A percentile compares a stretch with the other conserved stretches of the same genome.
phyloP scores from a whole-genome alignment of 2,888 invertebrate species.

The Tribolium freemani region DNA sequence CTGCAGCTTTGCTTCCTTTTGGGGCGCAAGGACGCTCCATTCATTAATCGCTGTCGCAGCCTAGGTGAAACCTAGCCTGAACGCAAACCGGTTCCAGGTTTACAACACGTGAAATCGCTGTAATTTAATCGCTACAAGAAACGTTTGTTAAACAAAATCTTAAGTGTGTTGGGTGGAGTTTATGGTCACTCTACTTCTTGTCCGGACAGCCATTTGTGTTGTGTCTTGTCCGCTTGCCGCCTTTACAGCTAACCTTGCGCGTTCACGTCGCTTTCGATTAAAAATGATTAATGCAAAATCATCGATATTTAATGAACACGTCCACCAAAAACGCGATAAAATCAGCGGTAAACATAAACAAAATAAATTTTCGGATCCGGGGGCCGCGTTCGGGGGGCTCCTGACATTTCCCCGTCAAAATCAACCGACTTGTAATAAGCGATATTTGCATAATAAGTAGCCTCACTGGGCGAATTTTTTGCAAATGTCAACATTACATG shows the following conservation, averaged over 20 bases:
- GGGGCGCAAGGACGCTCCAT: not conserved
- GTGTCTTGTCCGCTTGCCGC: conserved; percentile 5
- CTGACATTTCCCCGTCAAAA: conserved; percentile 14
- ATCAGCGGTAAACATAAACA: conserved; percentile 16
- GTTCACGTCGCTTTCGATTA: conserved; percentile 14
- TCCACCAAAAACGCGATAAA: conserved; percentile 16
- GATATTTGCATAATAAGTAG: conserved; percentile 40
- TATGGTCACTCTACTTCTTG: not conserved
- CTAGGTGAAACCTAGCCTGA: not conserved
- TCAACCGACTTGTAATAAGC: conserved; percentile 12
- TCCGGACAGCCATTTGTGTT: not conserved
- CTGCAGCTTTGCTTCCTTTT: not conserved
- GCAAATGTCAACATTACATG: conserved; percentile 36
- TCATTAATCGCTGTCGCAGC: not conserved
- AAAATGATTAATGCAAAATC: conserved; percentile 28
- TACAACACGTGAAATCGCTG: not conserved
- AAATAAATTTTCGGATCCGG: conserved; percentile 28
- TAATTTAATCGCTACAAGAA: not conserved
- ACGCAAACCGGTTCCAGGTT: not conserved
- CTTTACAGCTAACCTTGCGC: conserved; percentile 17
- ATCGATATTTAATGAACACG: conserved; percentile 31
- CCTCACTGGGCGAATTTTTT: conserved; percentile 14
- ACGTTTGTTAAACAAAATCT: not conserved
- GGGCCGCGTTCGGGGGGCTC: conserved; percentile 27
- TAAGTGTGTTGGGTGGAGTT: not conserved